Conservation (phyloP, 2,888 invertebrate genomes). For the Patella depressa region DNA sequence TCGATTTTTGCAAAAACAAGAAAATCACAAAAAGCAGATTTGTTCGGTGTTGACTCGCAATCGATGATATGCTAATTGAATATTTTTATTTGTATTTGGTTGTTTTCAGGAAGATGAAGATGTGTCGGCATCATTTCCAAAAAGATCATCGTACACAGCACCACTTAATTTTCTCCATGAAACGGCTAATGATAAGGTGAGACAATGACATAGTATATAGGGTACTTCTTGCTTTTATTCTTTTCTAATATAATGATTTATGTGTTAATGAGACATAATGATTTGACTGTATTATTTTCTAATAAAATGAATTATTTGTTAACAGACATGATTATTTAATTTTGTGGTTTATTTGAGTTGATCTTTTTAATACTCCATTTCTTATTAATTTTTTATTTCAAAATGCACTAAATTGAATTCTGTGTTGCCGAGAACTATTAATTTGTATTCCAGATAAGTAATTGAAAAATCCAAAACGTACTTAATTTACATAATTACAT, state of each 20-base stretch:
- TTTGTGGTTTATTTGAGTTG: not conserved
- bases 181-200: conserved; percentile 80
- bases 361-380: not conserved
- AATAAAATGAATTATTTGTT: not conserved
- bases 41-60: no score
- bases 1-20: no score
- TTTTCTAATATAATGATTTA: not conserved
- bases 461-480: no score
- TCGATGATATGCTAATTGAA: not conserved
- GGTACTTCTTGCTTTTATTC: not conserved
- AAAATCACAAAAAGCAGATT: no score
- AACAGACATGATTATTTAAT: not conserved
- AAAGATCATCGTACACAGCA: conserved; percentile 85
- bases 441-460: no score
- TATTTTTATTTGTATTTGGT: not conserved
- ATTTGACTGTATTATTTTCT: not conserved
- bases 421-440: no score
- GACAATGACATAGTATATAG: not conserved
- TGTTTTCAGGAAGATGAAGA: conserved; percentile 84
- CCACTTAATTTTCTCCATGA: conserved; percentile 91
- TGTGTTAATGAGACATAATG: not conserved
- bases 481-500: not conserved
- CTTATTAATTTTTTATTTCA: no score
- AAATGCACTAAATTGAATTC: no score
- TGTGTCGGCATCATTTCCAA: conserved; percentile 71